Percentiles rank a stretch among this genome's conserved stretches.
phyloP scores from a whole-genome alignment of 2,113 vertebrate species.

The Strix aluco region DNA sequence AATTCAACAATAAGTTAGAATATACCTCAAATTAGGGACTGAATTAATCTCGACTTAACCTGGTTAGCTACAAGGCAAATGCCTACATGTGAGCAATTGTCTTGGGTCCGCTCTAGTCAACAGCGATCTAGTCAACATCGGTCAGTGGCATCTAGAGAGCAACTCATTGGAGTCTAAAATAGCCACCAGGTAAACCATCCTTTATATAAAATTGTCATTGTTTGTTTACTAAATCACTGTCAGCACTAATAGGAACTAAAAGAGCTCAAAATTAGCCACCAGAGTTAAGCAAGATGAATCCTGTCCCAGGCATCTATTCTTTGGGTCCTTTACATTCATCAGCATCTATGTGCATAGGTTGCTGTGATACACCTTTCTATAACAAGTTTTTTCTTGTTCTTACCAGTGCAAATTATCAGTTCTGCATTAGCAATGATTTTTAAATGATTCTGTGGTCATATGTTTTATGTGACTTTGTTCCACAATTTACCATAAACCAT shows the following conservation, averaged over 20 bases:
- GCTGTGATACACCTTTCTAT: not conserved
- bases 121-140: not conserved
- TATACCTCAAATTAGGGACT: not conserved
- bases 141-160: not conserved
- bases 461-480: not conserved
- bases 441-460: not conserved
- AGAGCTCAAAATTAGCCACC: not conserved
- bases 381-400: not conserved
- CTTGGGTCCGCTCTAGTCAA: not conserved
- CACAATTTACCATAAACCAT: not conserved
- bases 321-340: not conserved
- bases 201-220: not conserved
- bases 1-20: not conserved
- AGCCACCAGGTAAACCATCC: not conserved
- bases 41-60: not conserved
- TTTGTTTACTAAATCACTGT: not conserved
- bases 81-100: not conserved
- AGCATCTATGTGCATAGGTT: not conserved
- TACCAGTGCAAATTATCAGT: not conserved
- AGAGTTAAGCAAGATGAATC: not conserved
- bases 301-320: not conserved
- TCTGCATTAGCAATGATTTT: not conserved
- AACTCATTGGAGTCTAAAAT: not conserved
- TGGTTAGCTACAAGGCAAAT: not conserved
- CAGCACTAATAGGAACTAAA: not conserved